A percentile compares a stretch with the other conserved stretches of the same genome.
Conservation (phyloP, 2,797 vertebrate genomes). For the Psittacula derbiana region DNA sequence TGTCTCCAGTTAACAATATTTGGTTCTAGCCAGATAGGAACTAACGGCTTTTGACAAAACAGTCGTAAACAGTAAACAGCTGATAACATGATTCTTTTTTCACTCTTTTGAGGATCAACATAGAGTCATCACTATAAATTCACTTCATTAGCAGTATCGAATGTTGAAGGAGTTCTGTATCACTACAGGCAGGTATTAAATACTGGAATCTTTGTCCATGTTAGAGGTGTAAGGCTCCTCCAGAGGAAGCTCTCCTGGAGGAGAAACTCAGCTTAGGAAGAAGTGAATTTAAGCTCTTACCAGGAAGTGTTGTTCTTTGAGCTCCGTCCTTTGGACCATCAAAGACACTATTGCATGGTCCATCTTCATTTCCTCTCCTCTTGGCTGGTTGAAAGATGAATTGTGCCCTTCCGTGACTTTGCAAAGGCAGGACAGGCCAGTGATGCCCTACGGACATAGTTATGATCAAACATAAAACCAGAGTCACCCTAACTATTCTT, state of each 20-base stretch:
- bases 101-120: background rate
- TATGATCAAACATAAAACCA: fast-evolving
- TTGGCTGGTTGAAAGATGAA: background rate
- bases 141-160: background rate
- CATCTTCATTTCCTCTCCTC: background rate
- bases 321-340: background rate
- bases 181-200: background rate
- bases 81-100: background rate
- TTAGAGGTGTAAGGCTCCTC: background rate
- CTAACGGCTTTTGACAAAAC: background rate
- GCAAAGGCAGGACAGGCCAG: background rate
- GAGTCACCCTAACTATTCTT: background rate
- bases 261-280: background rate
- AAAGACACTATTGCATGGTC: background rate
- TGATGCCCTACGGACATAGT: fast-evolving
- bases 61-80: background rate
- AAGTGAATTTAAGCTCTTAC: background rate
- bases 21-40: background rate
- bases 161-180: background rate
- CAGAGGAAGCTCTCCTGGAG: background rate
- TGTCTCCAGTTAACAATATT: background rate
- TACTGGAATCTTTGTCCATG: background rate
- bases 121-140: background rate
- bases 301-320: too few relatives aligned
- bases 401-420: background rate